Percentiles rank a stretch among this genome's conserved stretches.
These are phyloP conservation scores for Pandemis cinnamomeana DNA, from an alignment of 2,888 invertebrate species.

Conservation along the genomic window DNA sequence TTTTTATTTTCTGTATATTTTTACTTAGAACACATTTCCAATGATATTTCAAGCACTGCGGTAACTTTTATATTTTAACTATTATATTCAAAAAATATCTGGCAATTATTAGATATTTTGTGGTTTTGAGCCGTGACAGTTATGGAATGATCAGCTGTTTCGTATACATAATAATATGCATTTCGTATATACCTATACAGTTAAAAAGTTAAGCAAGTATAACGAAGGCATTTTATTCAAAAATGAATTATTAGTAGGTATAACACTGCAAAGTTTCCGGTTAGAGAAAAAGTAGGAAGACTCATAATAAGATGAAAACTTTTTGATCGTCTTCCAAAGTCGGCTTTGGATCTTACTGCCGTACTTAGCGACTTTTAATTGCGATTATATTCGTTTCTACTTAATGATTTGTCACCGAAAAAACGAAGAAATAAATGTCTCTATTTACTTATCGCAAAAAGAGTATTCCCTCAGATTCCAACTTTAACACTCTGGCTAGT, in stretches of 20 bases:
- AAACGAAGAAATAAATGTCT: neutral
- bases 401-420: neutral
- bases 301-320: constrained; percentile 4
- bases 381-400: neutral
- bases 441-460: neutral
- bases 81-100: neutral
- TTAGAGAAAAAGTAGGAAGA: neutral
- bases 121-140: no score
- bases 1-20: constrained; percentile 6
- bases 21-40: constrained; percentile 1
- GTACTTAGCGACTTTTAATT: neutral
- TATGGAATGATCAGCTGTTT: no score
- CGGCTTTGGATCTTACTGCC: neutral
- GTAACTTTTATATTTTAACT: neutral
- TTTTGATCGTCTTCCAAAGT: neutral
- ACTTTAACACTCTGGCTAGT: no score
- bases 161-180: no score
- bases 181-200: no score
- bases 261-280: neutral
- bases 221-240: neutral
- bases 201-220: no score
- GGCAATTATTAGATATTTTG: neutral
- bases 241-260: neutral
- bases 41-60: constrained; percentile 1
- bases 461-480: neutral